Conservation (phyloP, 30 jellyfish, hydroid and myxozoan species). For the Mastigias papua region DNA sequence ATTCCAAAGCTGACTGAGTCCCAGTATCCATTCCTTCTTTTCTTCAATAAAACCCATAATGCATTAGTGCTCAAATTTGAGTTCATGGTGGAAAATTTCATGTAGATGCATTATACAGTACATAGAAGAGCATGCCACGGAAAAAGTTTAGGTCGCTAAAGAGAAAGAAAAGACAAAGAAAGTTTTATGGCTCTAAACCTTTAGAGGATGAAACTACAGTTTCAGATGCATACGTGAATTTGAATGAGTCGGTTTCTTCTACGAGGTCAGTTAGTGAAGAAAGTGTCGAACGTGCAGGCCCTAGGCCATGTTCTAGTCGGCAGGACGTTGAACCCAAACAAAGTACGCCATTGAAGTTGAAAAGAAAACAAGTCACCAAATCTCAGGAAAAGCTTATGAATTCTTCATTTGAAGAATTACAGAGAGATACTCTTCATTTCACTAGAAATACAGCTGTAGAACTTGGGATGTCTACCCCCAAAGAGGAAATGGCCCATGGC, state of each 20-base stretch:
- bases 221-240: background rate
- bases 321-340: constrained; percentile 12
- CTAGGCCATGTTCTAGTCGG: constrained; percentile 33
- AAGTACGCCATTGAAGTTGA: background rate
- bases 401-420: constrained; percentile 22
- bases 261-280: constrained; percentile 26
- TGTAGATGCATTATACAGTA: background rate
- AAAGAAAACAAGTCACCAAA: constrained; percentile 8
- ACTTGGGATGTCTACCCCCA: constrained; percentile 28
- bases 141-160: constrained; percentile 18
- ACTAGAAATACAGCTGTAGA: constrained; percentile 31
- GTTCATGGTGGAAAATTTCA: background rate
- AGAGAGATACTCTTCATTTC: constrained; percentile 6
- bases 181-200: constrained; percentile 17
- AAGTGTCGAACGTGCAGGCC: constrained; percentile 7
- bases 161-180: constrained; percentile 33
- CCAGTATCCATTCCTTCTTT: constrained; percentile 33
- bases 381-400: constrained; percentile 11
- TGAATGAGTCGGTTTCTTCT: background rate
- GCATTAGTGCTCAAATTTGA: background rate
- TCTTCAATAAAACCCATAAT: constrained; percentile 7
- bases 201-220: background rate
- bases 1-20: background rate
- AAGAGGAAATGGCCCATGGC: constrained; percentile 13
- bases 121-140: background rate